A percentile compares a stretch with the other conserved stretches of the same genome.
Evolutionary conservation across 2,113 vertebrate genomes (phyloP).

Genomic region (Periophthalmodon schlosseri): DNA sequence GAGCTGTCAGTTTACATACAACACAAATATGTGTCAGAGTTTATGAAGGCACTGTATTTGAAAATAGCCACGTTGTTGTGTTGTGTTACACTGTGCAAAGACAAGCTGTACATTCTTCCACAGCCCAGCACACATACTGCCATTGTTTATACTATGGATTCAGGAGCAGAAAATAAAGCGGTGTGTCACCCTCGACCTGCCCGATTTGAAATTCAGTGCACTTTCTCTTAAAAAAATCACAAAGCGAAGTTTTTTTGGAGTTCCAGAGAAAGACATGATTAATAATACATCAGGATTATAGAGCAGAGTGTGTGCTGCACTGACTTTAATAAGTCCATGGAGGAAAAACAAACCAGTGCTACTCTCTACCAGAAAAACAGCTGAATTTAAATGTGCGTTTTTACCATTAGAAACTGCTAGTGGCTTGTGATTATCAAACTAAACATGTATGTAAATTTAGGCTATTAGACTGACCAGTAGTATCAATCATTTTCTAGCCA

Average conservation of each 20-base stretch:
- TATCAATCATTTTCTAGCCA: slow-evolving; percentile 45
- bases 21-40: slow-evolving; percentile 19
- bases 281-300: slow-evolving; percentile 79
- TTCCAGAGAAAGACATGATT: slow-evolving; percentile 69
- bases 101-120: slow-evolving; percentile 21
- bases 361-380: slow-evolving; percentile 62
- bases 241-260: slow-evolving; percentile 57
- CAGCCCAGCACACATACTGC: slow-evolving; percentile 38
- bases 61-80: slow-evolving; percentile 28
- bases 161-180: slow-evolving; percentile 62
- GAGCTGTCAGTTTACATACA: slow-evolving; percentile 2
- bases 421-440: slow-evolving; percentile 34
- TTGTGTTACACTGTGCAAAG: slow-evolving; percentile 21
- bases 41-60: slow-evolving; percentile 36
- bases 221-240: slow-evolving; percentile 60
- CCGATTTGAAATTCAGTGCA: slow-evolving; percentile 59
- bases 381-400: slow-evolving; percentile 61
- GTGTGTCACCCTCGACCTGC: slow-evolving; percentile 58
- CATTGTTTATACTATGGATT: slow-evolving; percentile 51
- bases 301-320: slow-evolving; percentile 66
- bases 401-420: slow-evolving; percentile 26
- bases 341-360: slow-evolving; percentile 69
- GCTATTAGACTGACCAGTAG: slow-evolving; percentile 19
- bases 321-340: slow-evolving; percentile 72
- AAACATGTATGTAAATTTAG: slow-evolving; percentile 32